Percentiles rank a stretch among this genome's conserved stretches.
These are phyloP conservation scores for Gasteruption jaculator DNA, from an alignment of 2,888 invertebrate species.

Conservation along the genomic window DNA sequence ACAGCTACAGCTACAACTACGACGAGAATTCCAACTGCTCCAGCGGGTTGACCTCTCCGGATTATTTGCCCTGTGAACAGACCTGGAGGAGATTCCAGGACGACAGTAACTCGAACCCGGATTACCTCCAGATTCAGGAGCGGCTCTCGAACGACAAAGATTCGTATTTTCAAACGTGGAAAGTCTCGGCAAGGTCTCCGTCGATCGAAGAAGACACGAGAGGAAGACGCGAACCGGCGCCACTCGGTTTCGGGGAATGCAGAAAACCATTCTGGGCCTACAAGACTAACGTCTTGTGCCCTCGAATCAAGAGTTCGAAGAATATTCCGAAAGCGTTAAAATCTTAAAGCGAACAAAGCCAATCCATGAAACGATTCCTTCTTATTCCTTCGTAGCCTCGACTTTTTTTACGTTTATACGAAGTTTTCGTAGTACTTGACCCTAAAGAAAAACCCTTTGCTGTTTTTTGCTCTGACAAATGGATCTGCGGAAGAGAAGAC, in stretches of 20 bases:
- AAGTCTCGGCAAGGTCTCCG: slow-evolving; percentile 24
- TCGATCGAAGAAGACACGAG: slow-evolving; percentile 40
- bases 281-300: slow-evolving; percentile 60
- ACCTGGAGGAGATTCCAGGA: slow-evolving; percentile 55
- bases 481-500: neutral
- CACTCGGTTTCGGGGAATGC: slow-evolving; percentile 54
- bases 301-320: slow-evolving; percentile 60
- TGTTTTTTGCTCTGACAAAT: slow-evolving; percentile 19
- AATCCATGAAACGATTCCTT: no score
- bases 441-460: slow-evolving; percentile 27
- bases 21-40: slow-evolving; percentile 43
- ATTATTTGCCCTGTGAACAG: slow-evolving; percentile 57
- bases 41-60: slow-evolving; percentile 49
- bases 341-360: slow-evolving; percentile 7
- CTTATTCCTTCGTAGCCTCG: slow-evolving; percentile 24
- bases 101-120: neutral
- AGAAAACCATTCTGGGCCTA: slow-evolving; percentile 44
- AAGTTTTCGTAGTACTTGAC: slow-evolving; percentile 2
- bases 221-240: slow-evolving; percentile 17
- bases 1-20: slow-evolving; percentile 39
- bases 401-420: slow-evolving; percentile 16
- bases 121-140: no score
- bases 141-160: neutral
- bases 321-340: slow-evolving; percentile 46
- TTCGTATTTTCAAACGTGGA: slow-evolving; percentile 14